A percentile compares a stretch with the other conserved stretches of the same genome.
Evolutionary conservation across 2,113 vertebrate genomes (phyloP).

Genomic region (Phylloscopus trochiloides): DNA sequence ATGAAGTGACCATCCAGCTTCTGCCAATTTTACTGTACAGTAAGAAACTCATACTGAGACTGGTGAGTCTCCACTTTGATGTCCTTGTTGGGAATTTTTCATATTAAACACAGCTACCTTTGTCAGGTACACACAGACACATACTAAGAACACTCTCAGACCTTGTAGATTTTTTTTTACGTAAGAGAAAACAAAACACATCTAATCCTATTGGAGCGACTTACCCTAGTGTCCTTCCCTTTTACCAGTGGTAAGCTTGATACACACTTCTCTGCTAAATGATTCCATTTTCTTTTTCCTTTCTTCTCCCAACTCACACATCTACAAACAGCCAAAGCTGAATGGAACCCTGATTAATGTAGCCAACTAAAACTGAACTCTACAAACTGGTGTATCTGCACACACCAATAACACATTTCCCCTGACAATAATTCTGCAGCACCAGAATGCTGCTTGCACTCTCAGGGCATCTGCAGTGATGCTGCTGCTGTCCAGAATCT

Average conservation of each 20-base stretch:
- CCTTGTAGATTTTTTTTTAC: background rate
- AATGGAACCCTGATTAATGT: background rate
- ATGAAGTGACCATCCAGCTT: background rate
- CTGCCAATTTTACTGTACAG: background rate
- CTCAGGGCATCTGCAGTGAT: background rate
- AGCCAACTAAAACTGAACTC: background rate
- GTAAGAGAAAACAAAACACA: background rate
- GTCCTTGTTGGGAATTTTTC: background rate
- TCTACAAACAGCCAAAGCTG: background rate
- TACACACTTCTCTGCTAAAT: background rate
- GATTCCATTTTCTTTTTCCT: background rate
- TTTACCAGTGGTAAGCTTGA: background rate
- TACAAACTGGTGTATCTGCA: background rate
- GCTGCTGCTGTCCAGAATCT: background rate
- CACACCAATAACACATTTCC: background rate
- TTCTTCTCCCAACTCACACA: background rate
- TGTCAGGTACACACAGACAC: background rate
- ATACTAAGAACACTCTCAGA: background rate
- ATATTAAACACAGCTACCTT: background rate
- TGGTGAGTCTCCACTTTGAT: background rate
- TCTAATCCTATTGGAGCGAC: background rate
- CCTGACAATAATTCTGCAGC: background rate
- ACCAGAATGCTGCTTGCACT: background rate
- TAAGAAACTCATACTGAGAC: background rate
- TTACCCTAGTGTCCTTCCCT: background rate